phyloP scores from a whole-genome alignment of 2,888 invertebrate species.

The Lasioglossum vierecki region DNA sequence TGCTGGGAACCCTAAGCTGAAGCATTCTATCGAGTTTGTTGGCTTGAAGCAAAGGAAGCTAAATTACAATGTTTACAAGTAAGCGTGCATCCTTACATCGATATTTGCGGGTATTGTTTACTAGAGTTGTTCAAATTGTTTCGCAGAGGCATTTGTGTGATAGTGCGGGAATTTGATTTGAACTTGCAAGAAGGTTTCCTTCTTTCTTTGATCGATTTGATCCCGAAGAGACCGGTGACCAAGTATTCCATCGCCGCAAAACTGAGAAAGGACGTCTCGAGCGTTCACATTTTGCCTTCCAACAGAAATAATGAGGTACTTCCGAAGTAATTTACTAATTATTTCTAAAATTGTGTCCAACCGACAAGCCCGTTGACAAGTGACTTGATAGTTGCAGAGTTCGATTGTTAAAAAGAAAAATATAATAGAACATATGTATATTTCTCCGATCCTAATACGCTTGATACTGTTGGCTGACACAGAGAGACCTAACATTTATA shows the following conservation, averaged over 20 bases:
- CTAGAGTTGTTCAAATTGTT: neutral
- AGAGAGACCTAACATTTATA: slow-evolving; percentile 70
- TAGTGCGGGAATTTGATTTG: slow-evolving; percentile 76
- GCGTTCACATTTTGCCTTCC: slow-evolving; percentile 68
- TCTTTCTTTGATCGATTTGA: slow-evolving; percentile 73
- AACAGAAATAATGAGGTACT: slow-evolving; percentile 51
- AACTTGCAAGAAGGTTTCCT: slow-evolving; percentile 80
- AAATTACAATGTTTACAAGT: slow-evolving; percentile 77
- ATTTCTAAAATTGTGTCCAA: neutral
- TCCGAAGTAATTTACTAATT: neutral
- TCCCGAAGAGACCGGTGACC: slow-evolving; percentile 74
- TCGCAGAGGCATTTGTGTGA: slow-evolving; percentile 75
- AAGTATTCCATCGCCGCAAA: slow-evolving; percentile 79
- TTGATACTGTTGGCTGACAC: slow-evolving; percentile 85
- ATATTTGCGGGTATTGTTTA: neutral
- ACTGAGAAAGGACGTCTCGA: slow-evolving; percentile 76
- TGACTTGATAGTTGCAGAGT: slow-evolving; percentile 48
- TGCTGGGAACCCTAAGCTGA: slow-evolving; percentile 74
- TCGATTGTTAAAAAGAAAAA: slow-evolving; percentile 56
- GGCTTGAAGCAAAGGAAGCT: slow-evolving; percentile 77
- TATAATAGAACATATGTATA: slow-evolving; percentile 85
- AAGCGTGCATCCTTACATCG: slow-evolving; percentile 14
- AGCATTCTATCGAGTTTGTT: slow-evolving; percentile 78
- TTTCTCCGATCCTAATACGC: slow-evolving; percentile 87
- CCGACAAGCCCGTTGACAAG: neutral